A percentile compares a stretch with the other conserved stretches of the same genome.
Conservation (phyloP, 2,888 invertebrate species). For the Gymnosoma rotundatum region DNA sequence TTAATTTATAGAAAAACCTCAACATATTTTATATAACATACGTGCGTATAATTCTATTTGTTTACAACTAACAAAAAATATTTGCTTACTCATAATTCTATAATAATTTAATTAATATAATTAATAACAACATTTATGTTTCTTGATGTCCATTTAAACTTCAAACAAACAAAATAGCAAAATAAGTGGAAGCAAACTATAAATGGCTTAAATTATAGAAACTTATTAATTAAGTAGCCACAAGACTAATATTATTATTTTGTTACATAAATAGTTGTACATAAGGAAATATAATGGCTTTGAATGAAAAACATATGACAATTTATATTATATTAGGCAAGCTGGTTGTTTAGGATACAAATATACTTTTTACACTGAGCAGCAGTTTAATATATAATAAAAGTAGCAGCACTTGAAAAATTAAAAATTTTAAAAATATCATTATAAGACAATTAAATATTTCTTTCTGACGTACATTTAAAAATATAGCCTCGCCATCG, state of each 20-base stretch:
- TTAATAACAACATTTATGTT: constrained; percentile 53
- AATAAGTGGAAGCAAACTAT: constrained; percentile 28
- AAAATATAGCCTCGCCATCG: too few species aligned
- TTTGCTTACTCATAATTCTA: constrained; percentile 36
- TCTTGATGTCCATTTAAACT: constrained; percentile 33
- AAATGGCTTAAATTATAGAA: constrained; percentile 46
- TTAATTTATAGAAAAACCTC: constrained; percentile 26
- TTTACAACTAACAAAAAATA: constrained; percentile 8
- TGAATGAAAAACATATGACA: constrained; percentile 17
- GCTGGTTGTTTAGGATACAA: not conserved
- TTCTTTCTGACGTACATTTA: too few species aligned
- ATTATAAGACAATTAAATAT: too few species aligned
- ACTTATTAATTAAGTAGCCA: constrained; percentile 63
- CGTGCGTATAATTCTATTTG: not conserved
- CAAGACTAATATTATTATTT: constrained; percentile 51
- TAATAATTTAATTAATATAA: constrained; percentile 67
- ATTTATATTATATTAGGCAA: constrained; percentile 49
- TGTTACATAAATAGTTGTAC: constrained; percentile 24
- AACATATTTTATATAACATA: constrained; percentile 26
- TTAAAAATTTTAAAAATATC: too few species aligned
- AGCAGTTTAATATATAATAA: not conserved
- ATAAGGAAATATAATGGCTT: not conserved
- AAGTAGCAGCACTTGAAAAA: too few species aligned
- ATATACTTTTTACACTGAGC: not conserved
- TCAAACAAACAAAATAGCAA: not conserved